A percentile compares a stretch with the other conserved stretches of the same genome.
phyloP scores from a whole-genome alignment of 2,888 invertebrate genomes.

The Tetranychus piercei region DNA sequence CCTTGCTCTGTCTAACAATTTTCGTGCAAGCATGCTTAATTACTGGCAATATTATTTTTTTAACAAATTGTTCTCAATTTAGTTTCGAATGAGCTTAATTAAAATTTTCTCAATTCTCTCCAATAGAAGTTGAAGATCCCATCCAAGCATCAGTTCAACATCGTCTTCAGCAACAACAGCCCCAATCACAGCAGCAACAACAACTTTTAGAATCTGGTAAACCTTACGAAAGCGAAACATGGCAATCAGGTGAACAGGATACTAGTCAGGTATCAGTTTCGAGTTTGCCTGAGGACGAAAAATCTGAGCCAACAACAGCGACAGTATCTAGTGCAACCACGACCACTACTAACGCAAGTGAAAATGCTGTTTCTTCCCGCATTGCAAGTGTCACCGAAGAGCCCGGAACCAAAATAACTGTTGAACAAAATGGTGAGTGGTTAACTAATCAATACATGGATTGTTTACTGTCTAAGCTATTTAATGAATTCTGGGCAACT shows the following conservation, averaged over 20 bases:
- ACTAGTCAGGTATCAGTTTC: slow-evolving; percentile 28
- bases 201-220: slow-evolving; percentile 3
- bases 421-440: slow-evolving; percentile 25
- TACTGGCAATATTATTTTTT: too few species aligned
- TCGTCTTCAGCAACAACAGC: background rate
- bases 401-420: slow-evolving; percentile 23
- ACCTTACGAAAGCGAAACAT: slow-evolving; percentile 25
- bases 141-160: background rate
- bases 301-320: slow-evolving; percentile 25
- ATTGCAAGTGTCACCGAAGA: slow-evolving; percentile 23
- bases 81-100: too few species aligned
- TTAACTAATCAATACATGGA: background rate
- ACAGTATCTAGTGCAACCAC: slow-evolving; percentile 24
- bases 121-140: background rate
- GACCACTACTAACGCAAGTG: slow-evolving; percentile 17
- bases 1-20: too few species aligned
- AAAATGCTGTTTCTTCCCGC: background rate
- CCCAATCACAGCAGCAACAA: background rate
- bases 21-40: too few species aligned
- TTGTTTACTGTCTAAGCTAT: background rate
- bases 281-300: slow-evolving; percentile 28
- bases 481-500: background rate
- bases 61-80: too few species aligned
- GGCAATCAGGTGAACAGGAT: slow-evolving; percentile 27
- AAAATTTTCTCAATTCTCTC: background rate